Evolutionary conservation across 2,888 invertebrate species (phyloP).

Genomic region (Eristalinus sepulchralis): DNA sequence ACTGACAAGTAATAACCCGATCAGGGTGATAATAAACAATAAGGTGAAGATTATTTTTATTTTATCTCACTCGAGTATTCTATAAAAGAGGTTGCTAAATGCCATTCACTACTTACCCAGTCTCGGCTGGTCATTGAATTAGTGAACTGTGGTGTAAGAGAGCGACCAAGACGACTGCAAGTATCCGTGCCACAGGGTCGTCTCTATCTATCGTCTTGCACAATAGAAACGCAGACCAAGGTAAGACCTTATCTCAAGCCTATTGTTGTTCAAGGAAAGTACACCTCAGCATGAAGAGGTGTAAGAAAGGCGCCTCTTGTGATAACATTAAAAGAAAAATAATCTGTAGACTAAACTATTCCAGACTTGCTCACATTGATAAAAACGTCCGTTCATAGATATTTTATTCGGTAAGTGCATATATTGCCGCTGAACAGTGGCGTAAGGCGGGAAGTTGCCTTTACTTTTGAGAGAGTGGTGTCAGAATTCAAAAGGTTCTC

Average conservation of each 20-base stretch:
- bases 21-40: slow-evolving; percentile 28
- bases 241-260: slow-evolving; percentile 2
- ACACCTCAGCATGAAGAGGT: not conserved
- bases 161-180: not conserved
- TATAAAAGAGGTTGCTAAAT: slow-evolving; percentile 34
- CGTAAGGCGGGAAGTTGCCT: not conserved
- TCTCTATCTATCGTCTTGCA: not conserved
- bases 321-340: not conserved
- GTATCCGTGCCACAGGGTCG: not conserved
- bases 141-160: slow-evolving; percentile 19
- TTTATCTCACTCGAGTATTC: not conserved
- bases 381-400: not conserved
- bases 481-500: not conserved
- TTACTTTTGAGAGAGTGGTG: not conserved
- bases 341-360: not conserved
- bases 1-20: slow-evolving; percentile 35
- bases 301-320: not conserved
- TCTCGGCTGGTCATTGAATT: slow-evolving; percentile 43
- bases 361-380: not conserved
- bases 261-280: not conserved
- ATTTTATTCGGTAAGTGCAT: not conserved
- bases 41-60: slow-evolving; percentile 41
- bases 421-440: not conserved
- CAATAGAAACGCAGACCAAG: not conserved
- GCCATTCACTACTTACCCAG: slow-evolving; percentile 28